Conservation (phyloP, 2,797 vertebrate genomes). For the Micropoecilia bifurca region DNA sequence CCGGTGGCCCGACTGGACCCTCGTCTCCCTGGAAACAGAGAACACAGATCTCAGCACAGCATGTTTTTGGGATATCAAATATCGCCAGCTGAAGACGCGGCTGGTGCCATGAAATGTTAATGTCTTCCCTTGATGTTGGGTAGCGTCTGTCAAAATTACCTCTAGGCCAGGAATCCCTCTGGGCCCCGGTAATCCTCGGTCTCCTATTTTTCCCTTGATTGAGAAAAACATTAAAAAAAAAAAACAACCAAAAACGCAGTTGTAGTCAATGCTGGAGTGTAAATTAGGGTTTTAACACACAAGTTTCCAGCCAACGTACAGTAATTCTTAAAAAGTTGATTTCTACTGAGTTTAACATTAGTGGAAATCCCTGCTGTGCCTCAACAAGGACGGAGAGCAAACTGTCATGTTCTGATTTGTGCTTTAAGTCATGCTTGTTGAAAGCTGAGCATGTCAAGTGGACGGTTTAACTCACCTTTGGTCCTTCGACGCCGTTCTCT, state of each 20-base stretch:
- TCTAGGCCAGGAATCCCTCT: constrained; percentile 91
- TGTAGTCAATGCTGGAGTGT: constrained; percentile 19
- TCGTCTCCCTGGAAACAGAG: constrained; percentile 90
- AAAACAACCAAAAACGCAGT: no score
- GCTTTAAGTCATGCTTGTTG: not conserved
- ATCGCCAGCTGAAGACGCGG: constrained; percentile 17
- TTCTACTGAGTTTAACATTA: not conserved
- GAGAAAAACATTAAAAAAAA: constrained; percentile 3
- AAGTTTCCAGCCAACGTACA: constrained; percentile 7
- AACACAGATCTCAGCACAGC: constrained; percentile 49
- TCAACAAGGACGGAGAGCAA: not conserved
- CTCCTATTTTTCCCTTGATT: constrained; percentile 90
- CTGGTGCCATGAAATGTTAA: constrained; percentile 36
- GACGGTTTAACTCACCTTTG: constrained; percentile 85
- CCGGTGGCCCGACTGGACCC: constrained; percentile 91
- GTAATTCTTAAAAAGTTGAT: not conserved
- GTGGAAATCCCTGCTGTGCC: not conserved
- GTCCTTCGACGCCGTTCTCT: constrained; percentile 93
- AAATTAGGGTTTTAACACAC: constrained; percentile 17
- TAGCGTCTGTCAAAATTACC: constrained; percentile 74
- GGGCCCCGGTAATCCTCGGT: constrained; percentile 94
- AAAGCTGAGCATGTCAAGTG: not conserved
- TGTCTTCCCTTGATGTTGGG: constrained; percentile 31
- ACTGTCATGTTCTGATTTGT: not conserved
- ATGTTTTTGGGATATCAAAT: constrained; percentile 39